Base-by-base conservation (phyloP, 23 tunicate species). In the Pegea sp. region DNA sequence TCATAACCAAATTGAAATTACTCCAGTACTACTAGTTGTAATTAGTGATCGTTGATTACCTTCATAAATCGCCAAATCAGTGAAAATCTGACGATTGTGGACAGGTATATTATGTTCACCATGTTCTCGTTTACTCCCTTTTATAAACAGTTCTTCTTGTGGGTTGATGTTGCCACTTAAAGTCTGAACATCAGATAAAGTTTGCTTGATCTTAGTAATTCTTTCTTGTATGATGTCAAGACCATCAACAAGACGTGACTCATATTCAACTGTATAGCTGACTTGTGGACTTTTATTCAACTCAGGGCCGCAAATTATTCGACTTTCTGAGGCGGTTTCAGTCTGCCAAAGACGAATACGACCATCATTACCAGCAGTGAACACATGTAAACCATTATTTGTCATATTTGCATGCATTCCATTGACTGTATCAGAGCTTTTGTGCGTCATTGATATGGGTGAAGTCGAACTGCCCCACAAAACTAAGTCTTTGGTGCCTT, bases 401-500 rank as follows among this genome's bases (percentile, higher is more conserved):
- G 61, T 50, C 3, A 65, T 44, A 0, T 68, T 61, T 7, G 66
- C 62, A 34, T 30, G 64, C 6, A 84, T 43, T 21, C 95, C 95
- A 54, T 84, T 84, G 0, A 84, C 68, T 26, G 95, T 73, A 30
- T 84, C 95, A 4, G 58, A 52, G 1, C 77, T 65, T 44, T 64
- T 67, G 32, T 74, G 62, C 22, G 62, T 52, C 32, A 57, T 59
- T 4, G 84, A 73, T 46, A 84, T 48, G 4, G 68, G 64, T 3
- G 95, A 84, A 0, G 75, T 76, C 5, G 62, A 67, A 62, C 95
- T 84, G 33, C 72, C 95, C 95, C 95, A 84, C 49, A 84, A 42
- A 16, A 76, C 53, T 53, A 62, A 49, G 28, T 68, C 65, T 20
- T 76, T 61, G 18, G 95, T 76, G 4, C 78, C 72, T 29, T 76